Evolutionary conservation across 2,113 vertebrate species (phyloP), one percentile per base, ranked within the genome.

Genomic region (Stegastes partitus): DNA sequence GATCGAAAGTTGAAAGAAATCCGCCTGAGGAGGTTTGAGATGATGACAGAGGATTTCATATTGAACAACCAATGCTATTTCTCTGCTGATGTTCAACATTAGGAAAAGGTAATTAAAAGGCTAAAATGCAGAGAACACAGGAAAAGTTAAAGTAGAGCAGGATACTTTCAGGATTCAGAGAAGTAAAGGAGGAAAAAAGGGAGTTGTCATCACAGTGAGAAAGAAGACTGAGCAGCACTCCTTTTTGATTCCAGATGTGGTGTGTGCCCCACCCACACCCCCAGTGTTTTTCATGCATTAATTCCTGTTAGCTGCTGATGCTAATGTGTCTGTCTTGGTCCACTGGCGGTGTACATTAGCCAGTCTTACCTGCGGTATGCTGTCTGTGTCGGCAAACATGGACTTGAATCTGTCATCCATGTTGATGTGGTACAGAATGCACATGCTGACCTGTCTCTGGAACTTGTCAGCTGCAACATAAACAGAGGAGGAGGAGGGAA

Each of bases 351-450:
- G 45, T 72, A 89, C 91, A 81, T 84, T 84, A 65, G 74, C 84
- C 85, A 82, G 89, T n/a, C 94, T 73, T 94, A 99, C 97, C 96
- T 98, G 97, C 11, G 97, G 97, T 91, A 98, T 97, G 83, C 97
- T 97, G 90, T 96, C 96, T 0, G 97, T 98, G 86, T 96, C 96
- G 0, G 97, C 96, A 91, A 98, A 99, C 96, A 97, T 95, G 21
- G 96, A 96, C 86, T 97, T 97, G 90, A 96, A 97, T 78, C 95
- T 94, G 87, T 98, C 96, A 66, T 96, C 97, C 95, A 97, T 96
- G 89, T 95, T 98, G 93, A 99, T 97, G 92, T 98, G 97, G 91
- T 98, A 98, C 79, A 99, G 95, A 87, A 99, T 95, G 89, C 96
- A 96, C 95, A 97, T 95, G 25, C 96, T 95, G 79, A 97, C 94